Evolutionary conservation across 1,140 invertebrate species (phyloP).

Genomic region (Drosophila micromelanica): DNA sequence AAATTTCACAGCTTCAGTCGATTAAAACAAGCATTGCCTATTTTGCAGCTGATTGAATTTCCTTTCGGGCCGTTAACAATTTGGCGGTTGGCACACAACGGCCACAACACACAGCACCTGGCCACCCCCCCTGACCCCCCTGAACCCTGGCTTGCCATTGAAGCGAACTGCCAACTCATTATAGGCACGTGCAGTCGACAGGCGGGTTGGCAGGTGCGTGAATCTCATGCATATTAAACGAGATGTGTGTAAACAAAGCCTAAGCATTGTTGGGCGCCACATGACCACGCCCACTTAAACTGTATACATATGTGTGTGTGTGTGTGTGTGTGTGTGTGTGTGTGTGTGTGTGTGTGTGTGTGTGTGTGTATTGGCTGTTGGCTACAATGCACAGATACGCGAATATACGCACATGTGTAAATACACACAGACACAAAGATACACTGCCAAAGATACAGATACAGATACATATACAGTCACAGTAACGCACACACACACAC

Average conservation of each 20-base stretch:
- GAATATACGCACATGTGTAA: not conserved
- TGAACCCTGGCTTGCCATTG: too few relatives aligned
- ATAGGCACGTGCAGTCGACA: constrained; percentile 46
- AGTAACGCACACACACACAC: too few relatives aligned
- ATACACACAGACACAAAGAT: not conserved
- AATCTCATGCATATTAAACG: constrained; percentile 67
- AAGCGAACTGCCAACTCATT: constrained; percentile 44
- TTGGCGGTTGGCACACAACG: constrained; percentile 1
- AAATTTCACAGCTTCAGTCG: constrained; percentile 1
- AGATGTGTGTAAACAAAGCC: constrained; percentile 61
- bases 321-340: not conserved
- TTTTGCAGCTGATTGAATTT: constrained; percentile 49
- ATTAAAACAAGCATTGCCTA: constrained; percentile 30
- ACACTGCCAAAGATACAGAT: not conserved
- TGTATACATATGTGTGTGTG: too few relatives aligned
- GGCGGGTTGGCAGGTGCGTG: constrained; percentile 34
- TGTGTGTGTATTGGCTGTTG: too few relatives aligned
- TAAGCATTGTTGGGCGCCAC: constrained; percentile 38
- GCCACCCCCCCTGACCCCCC: too few relatives aligned
- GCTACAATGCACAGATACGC: too few relatives aligned
- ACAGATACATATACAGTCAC: not conserved
- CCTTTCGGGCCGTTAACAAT: constrained; percentile 30
- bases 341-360: too few relatives aligned
- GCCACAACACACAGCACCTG: too few relatives aligned
- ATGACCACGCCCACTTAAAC: constrained; percentile 7